Percentiles rank a stretch among this genome's conserved stretches.
These are phyloP conservation scores for Strigamia maritima DNA, from an alignment of 2,888 invertebrate genomes.

Conservation along the genomic window DNA sequence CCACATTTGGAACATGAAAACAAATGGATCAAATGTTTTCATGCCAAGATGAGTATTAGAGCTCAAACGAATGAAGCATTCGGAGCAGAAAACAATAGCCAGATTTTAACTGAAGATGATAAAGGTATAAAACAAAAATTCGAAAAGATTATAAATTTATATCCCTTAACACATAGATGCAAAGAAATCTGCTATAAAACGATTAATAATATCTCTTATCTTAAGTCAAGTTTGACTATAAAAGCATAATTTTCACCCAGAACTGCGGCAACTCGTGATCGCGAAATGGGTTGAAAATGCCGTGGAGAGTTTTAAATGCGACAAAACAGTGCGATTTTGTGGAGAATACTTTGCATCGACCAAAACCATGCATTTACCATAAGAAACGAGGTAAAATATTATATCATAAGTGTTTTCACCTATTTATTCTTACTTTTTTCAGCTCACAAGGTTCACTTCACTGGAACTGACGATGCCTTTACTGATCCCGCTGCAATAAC, in stretches of 20 bases:
- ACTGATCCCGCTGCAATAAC: conserved; percentile 45
- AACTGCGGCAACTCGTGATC: not conserved
- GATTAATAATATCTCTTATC: not conserved
- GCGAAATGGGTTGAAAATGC: conserved; percentile 25
- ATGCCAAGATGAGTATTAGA: not conserved
- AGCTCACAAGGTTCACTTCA: conserved; percentile 38
- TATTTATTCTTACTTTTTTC: not conserved
- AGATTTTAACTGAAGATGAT: not conserved
- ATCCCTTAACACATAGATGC: conserved; percentile 1
- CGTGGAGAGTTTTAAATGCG: not conserved
- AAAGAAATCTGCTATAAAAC: conserved; percentile 15
- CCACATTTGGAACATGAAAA: too few species aligned
- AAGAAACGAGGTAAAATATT: conserved; percentile 20
- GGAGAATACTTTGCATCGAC: conserved; percentile 16
- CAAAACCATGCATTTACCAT: conserved; percentile 6
- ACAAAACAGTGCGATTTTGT: conserved; percentile 9
- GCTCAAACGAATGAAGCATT: not conserved
- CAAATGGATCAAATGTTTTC: not conserved
- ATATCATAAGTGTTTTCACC: not conserved
- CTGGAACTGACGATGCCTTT: not conserved
- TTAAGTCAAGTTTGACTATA: not conserved
- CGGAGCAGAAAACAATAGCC: not conserved
- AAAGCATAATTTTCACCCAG: not conserved
- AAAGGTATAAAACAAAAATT: not conserved
- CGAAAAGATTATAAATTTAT: not conserved